These are phyloP conservation scores for Meloidogyne exigua DNA, from an alignment of 1,140 invertebrate genomes.

Conservation along the genomic window DNA sequence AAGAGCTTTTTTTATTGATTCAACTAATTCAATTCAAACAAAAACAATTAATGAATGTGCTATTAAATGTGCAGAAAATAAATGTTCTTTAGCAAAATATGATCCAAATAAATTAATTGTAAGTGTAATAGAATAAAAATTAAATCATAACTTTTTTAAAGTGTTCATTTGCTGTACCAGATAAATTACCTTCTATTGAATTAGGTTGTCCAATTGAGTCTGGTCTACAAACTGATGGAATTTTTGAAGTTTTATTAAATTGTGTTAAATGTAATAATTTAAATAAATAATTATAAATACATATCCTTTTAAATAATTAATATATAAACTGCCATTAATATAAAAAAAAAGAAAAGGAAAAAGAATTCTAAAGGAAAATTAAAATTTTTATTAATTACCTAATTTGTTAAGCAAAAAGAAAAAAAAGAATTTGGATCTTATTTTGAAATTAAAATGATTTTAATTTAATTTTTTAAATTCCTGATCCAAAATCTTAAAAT, in stretches of 20 bases:
- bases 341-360: neutral
- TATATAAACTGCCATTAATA: neutral
- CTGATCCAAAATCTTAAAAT: neutral
- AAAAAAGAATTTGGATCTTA: neutral
- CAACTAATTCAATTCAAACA: conserved; percentile 26
- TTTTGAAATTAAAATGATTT: too few species aligned
- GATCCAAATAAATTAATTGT: conserved; percentile 52
- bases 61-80: conserved; percentile 43
- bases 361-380: neutral
- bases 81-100: conserved; percentile 55
- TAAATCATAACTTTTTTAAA: too few species aligned
- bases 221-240: conserved; percentile 53
- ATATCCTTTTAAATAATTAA: too few species aligned
- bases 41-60: conserved; percentile 57
- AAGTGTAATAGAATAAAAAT: too few species aligned
- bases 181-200: neutral
- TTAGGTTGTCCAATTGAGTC: conserved; percentile 44
- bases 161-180: conserved; percentile 26
- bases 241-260: conserved; percentile 55
- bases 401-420: too few species aligned
- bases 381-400: neutral
- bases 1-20: conserved; percentile 29
- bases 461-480: neutral
- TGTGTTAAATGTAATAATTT: conserved; percentile 49
- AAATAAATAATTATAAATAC: neutral